Conservation (phyloP, 2,113 vertebrate species). For the Sciurus niger region DNA sequence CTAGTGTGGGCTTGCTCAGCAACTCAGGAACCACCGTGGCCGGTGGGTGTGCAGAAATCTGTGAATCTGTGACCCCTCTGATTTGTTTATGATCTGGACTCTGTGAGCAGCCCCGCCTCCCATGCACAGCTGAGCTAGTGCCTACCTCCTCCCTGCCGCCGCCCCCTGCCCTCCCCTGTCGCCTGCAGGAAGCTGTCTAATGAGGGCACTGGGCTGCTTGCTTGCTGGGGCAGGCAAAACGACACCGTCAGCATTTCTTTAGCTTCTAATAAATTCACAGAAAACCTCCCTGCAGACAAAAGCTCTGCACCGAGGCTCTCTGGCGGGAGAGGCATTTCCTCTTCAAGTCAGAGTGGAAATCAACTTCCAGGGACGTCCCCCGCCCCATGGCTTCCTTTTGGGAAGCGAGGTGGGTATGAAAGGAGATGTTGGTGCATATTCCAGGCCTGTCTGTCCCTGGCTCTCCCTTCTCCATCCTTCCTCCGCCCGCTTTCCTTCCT, state of each 20-base stretch:
- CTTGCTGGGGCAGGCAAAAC: conserved; percentile 29
- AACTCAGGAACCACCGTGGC: not conserved
- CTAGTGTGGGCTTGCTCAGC: not conserved
- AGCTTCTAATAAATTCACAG: conserved; percentile 51
- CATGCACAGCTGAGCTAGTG: too few species aligned
- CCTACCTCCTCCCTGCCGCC: not conserved
- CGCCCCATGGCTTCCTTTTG: not conserved
- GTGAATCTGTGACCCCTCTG: too few species aligned
- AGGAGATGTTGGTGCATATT: not conserved
- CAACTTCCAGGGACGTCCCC: not conserved
- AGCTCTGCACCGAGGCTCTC: not conserved
- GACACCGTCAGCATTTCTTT: conserved; percentile 18
- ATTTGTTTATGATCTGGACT: not conserved
- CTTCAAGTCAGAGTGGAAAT: not conserved
- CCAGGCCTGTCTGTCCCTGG: not conserved
- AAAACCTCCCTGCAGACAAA: conserved; percentile 33
- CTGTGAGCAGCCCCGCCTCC: not conserved
- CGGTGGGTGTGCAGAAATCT: not conserved
- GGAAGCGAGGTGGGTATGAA: not conserved
- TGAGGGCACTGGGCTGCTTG: not conserved
- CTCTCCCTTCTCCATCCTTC: too few species aligned
- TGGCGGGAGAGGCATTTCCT: not conserved
- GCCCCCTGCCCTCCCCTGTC: not conserved
- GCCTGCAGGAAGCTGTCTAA: conserved; percentile 36
- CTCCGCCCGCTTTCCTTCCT: too few species aligned